These are phyloP conservation scores for Epistrophella euchroma DNA, from an alignment of 2,888 invertebrate genomes.

Conservation along the genomic window DNA sequence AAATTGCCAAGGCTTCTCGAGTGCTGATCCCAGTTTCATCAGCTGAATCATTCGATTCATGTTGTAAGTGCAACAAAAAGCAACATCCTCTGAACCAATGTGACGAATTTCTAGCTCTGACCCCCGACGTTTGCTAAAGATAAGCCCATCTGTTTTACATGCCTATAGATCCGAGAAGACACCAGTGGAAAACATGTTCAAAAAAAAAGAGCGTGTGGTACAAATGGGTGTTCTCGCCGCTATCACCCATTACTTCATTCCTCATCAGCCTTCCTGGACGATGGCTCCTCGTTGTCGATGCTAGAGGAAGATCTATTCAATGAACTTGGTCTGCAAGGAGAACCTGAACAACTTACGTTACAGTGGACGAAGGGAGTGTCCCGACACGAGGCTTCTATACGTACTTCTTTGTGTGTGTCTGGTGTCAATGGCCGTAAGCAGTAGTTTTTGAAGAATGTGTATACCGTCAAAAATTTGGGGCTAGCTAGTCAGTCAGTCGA, in stretches of 20 bases:
- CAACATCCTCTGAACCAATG: constrained; percentile 12
- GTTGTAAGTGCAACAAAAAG: constrained; percentile 14
- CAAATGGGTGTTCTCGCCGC: background rate
- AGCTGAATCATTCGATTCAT: background rate
- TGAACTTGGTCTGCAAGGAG: constrained; percentile 5
- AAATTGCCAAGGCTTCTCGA: constrained; percentile 19
- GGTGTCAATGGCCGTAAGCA: background rate
- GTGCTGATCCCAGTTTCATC: background rate
- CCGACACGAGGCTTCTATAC: background rate
- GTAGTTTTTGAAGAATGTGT: too few relatives aligned
- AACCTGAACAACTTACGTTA: constrained; percentile 6
- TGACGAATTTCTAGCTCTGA: background rate
- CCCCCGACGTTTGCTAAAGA: constrained; percentile 11
- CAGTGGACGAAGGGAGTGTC: constrained; percentile 34
- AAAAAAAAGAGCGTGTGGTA: background rate
- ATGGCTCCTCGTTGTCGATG: background rate
- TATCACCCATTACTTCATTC: background rate
- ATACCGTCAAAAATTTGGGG: constrained; percentile 16
- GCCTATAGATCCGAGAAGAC: constrained; percentile 21
- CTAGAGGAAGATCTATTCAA: constrained; percentile 32
- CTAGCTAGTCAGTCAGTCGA: constrained; percentile 11
- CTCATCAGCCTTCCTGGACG: too few relatives aligned
- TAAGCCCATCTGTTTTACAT: constrained; percentile 3
- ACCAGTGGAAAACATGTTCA: constrained; percentile 18
- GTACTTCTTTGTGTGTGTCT: background rate